phyloP scores from a whole-genome alignment of 2,113 vertebrate genomes.

The Notothenia coriiceps region DNA sequence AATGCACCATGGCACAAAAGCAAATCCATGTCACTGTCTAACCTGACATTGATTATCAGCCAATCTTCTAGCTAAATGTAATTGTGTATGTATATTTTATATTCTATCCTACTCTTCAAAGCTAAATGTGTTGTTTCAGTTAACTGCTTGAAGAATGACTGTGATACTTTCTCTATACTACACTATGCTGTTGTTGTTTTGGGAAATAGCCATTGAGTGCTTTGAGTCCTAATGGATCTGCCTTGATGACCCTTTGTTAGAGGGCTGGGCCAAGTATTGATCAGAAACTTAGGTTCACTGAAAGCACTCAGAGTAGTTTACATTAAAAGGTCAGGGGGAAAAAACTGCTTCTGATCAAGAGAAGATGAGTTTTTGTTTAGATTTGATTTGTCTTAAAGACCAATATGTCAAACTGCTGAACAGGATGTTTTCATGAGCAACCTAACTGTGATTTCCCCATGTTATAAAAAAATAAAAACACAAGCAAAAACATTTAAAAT shows the following conservation, averaged over 20 bases:
- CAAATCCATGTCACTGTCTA: not conserved
- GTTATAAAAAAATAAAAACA: constrained; percentile 17
- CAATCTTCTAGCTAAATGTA: not conserved
- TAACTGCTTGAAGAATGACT: not conserved
- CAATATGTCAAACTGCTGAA: not conserved
- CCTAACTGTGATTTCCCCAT: not conserved
- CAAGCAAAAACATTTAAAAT: constrained; percentile 68
- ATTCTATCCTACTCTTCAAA: not conserved
- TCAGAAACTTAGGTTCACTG: constrained; percentile 15
- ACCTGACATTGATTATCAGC: not conserved
- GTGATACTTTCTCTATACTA: not conserved
- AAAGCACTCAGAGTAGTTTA: constrained; percentile 44
- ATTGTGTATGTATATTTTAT: not conserved
- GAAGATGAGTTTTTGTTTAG: constrained; percentile 11
- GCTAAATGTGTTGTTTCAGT: not conserved
- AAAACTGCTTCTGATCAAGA: constrained; percentile 32
- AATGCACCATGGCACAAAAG: not conserved
- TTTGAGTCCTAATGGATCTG: constrained; percentile 52
- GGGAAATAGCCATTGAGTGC: constrained; percentile 28
- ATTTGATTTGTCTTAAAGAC: constrained; percentile 11
- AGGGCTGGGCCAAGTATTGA: constrained; percentile 55
- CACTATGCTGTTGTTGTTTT: not conserved
- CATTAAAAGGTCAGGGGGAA: constrained; percentile 18
- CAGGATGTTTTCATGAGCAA: not conserved
- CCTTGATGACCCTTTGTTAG: constrained; percentile 40